Percentiles rank a stretch among this genome's conserved stretches.
Evolutionary conservation across 2,888 invertebrate species (phyloP).

Genomic region (Drosophila leonis): DNA sequence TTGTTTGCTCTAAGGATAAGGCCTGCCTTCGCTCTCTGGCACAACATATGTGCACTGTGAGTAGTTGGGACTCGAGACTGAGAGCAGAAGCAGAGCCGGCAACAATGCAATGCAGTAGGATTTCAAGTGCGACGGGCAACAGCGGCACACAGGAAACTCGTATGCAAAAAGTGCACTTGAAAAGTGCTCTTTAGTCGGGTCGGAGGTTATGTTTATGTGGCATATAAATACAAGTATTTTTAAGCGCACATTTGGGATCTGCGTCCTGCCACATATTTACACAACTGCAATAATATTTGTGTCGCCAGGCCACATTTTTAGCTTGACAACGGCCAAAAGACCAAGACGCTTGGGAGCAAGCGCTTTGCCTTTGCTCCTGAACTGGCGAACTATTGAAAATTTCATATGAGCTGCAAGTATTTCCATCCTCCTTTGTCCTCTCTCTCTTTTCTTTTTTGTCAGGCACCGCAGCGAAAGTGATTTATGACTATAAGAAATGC

Average conservation of each 20-base stretch:
- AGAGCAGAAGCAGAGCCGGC: slow-evolving; percentile 9
- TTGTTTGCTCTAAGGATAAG: slow-evolving; percentile 49
- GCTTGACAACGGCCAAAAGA: slow-evolving; percentile 41
- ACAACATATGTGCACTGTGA: slow-evolving; percentile 45
- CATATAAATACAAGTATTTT: slow-evolving; percentile 54
- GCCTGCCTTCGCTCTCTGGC: slow-evolving; percentile 22
- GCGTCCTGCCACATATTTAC: slow-evolving; percentile 62
- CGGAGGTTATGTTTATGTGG: slow-evolving; percentile 70
- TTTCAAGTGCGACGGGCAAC: slow-evolving; percentile 59
- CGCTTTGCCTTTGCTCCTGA: slow-evolving; percentile 24
- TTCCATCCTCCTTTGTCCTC: slow-evolving; percentile 4
- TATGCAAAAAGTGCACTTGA: slow-evolving; percentile 78
- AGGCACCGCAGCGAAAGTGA: slow-evolving; percentile 73
- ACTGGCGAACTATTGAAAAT: slow-evolving; percentile 48
- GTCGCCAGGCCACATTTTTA: slow-evolving; percentile 54
- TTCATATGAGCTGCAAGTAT: slow-evolving; percentile 52
- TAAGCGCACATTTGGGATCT: slow-evolving; percentile 61
- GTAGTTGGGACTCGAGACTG: slow-evolving; percentile 22
- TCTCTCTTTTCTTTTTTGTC: slow-evolving; percentile 3
- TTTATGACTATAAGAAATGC: slow-evolving; percentile 75
- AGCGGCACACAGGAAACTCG: slow-evolving; percentile 45
- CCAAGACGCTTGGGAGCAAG: slow-evolving; percentile 35
- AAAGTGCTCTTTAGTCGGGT: slow-evolving; percentile 41
- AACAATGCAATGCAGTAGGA: slow-evolving; percentile 25
- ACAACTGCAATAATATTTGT: slow-evolving; percentile 77